Percentiles rank a stretch among this genome's conserved stretches.
These are phyloP conservation scores for Lydus trimaculatus DNA, from an alignment of 2,888 invertebrate genomes.

Conservation along the genomic window DNA sequence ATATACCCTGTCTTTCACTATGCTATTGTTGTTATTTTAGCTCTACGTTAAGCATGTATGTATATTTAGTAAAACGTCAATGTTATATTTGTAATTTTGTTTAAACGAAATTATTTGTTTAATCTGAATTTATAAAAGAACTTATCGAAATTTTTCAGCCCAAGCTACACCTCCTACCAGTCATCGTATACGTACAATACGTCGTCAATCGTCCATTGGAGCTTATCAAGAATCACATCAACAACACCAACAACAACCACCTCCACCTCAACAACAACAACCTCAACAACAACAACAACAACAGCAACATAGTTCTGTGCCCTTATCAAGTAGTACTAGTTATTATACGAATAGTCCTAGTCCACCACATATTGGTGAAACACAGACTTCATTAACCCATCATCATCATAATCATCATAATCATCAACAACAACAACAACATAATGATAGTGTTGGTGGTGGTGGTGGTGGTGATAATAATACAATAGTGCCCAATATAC, in stretches of 20 bases:
- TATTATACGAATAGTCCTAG: slow-evolving; percentile 71
- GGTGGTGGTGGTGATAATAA: slow-evolving; percentile 53
- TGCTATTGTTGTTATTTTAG: background rate
- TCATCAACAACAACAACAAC: slow-evolving; percentile 48
- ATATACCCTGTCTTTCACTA: background rate
- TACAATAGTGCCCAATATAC: slow-evolving; percentile 55
- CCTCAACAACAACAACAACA: slow-evolving; percentile 25
- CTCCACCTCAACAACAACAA: slow-evolving; percentile 26
- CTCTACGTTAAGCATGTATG: slow-evolving; percentile 9
- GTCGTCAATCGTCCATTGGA: slow-evolving; percentile 70
- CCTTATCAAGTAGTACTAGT: slow-evolving; percentile 61
- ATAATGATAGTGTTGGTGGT: slow-evolving; percentile 13
- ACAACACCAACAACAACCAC: slow-evolving; percentile 32
- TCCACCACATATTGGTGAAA: slow-evolving; percentile 63
- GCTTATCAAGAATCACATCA: slow-evolving; percentile 64
- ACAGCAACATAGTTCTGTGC: slow-evolving; percentile 45
- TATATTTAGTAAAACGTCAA: background rate
- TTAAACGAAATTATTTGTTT: too few relatives aligned
- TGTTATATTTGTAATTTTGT: background rate
- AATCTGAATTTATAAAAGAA: background rate
- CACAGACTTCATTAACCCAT: slow-evolving; percentile 43
- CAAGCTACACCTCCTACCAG: slow-evolving; percentile 69
- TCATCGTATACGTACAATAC: slow-evolving; percentile 66
- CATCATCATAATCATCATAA: slow-evolving; percentile 30
- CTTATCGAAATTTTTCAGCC: slow-evolving; percentile 60